Percentiles rank a stretch among this genome's conserved stretches.
Evolutionary conservation across 2,797 vertebrate species (phyloP).

Genomic region (Cottoperca gobio): DNA sequence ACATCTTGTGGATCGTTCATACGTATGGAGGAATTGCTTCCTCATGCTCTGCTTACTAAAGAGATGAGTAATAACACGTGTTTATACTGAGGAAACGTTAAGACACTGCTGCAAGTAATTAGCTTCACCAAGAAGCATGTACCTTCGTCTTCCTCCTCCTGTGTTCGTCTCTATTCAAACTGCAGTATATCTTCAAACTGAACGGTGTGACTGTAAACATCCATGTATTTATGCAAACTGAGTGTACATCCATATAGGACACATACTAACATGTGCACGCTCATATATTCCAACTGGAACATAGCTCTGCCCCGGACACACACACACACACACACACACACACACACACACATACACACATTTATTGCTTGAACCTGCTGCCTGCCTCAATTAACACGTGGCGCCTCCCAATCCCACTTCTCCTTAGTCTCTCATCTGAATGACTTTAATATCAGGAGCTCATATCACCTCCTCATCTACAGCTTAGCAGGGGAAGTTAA

Average conservation of each 20-base stretch:
- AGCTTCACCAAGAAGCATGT: background rate
- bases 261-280: background rate
- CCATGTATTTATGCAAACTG: background rate
- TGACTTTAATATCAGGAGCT: constrained; percentile 81
- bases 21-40: background rate
- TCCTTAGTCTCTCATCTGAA: constrained; percentile 73
- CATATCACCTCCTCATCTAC: constrained; percentile 79
- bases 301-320: constrained; percentile 6
- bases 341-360: constrained; percentile 8
- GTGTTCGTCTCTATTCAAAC: background rate
- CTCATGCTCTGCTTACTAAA: background rate
- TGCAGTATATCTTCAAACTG: background rate
- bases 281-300: constrained; percentile 17
- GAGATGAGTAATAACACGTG: background rate
- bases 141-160: background rate
- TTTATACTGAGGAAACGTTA: background rate
- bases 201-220: background rate
- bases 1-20: background rate
- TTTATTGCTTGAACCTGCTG: constrained; percentile 42
- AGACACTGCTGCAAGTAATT: background rate
- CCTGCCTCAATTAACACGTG: constrained; percentile 75
- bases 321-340: background rate
- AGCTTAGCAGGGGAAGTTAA: constrained; percentile 82
- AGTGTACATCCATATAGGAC: background rate
- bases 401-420: constrained; percentile 65